These are phyloP conservation scores for Toxotes chatareus DNA, from an alignment of 2,113 vertebrate species.

Conservation along the genomic window DNA sequence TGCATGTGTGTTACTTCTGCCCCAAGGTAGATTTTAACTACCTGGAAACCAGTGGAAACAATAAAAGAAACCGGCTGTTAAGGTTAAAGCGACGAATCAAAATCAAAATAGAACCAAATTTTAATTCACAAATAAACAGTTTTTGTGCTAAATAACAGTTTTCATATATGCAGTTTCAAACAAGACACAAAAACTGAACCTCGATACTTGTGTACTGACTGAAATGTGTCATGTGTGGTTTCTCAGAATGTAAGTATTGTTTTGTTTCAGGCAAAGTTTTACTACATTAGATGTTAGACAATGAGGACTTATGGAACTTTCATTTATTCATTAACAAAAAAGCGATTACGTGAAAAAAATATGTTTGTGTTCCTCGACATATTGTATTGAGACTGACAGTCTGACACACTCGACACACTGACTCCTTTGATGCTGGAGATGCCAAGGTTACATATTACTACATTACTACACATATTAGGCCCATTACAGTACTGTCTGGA, in stretches of 20 bases:
- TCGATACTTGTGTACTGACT: too few relatives aligned
- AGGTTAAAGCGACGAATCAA: not conserved
- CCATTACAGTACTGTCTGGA: too few relatives aligned
- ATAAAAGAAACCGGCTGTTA: constrained; percentile 5
- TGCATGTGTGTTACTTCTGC: not conserved
- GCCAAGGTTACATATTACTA: too few relatives aligned
- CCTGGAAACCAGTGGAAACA: not conserved
- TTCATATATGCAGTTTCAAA: not conserved
- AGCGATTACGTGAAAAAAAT: not conserved
- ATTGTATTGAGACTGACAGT: too few relatives aligned
- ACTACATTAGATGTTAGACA: not conserved
- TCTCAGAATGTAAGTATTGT: too few relatives aligned
- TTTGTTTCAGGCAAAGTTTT: too few relatives aligned
- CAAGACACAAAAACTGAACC: too few relatives aligned
- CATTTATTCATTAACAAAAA: not conserved
- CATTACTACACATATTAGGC: too few relatives aligned
- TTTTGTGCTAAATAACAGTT: not conserved
- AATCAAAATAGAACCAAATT: not conserved
- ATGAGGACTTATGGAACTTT: not conserved
- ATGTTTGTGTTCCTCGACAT: too few relatives aligned
- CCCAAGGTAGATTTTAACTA: constrained; percentile 1
- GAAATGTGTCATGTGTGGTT: too few relatives aligned
- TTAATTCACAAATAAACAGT: not conserved
- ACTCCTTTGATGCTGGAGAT: too few relatives aligned
- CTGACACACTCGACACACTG: too few relatives aligned